Evolutionary conservation across 92 coral and sea anemone genomes (phyloP).

Genomic region (Scolanthus callimorphus): DNA sequence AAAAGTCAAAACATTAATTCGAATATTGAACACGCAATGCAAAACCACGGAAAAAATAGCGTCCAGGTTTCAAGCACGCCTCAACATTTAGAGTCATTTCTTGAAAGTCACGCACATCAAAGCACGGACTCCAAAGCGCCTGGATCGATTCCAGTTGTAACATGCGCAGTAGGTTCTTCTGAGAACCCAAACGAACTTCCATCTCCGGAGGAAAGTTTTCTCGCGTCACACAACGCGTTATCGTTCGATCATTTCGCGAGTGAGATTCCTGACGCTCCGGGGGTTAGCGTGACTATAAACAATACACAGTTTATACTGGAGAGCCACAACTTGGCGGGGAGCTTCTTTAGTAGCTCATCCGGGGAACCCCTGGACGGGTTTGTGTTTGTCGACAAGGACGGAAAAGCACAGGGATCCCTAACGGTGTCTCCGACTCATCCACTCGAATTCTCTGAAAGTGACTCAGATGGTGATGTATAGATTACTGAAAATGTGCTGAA

Average conservation of each 20-base stretch:
- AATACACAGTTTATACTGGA: background rate
- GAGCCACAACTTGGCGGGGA: background rate
- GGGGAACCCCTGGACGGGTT: conserved; percentile 52
- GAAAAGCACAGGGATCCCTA: conserved; percentile 51
- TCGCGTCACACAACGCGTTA: no score
- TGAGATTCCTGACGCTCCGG: background rate
- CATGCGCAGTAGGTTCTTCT: conserved; percentile 20
- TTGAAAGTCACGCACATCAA: conserved; percentile 5
- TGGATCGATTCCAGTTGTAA: conserved; percentile 4
- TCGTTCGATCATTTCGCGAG: background rate
- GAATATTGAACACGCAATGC: no score
- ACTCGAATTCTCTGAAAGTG: conserved; percentile 19
- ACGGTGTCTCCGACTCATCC: conserved; percentile 46
- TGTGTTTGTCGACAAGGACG: conserved; percentile 83
- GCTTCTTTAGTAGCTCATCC: no score
- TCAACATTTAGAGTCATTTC: conserved; percentile 9
- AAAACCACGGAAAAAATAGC: background rate
- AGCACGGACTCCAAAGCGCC: background rate
- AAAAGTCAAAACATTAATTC: no score
- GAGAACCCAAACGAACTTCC: background rate
- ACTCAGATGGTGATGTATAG: background rate
- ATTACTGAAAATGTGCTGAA: no score
- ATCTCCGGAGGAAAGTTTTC: no score
- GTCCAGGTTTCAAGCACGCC: background rate
- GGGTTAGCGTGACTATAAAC: background rate